A percentile compares a stretch with the other conserved stretches of the same genome.
These are phyloP conservation scores for Dipodomys merriami DNA, from an alignment of 2,113 vertebrate species.

Conservation along the genomic window DNA sequence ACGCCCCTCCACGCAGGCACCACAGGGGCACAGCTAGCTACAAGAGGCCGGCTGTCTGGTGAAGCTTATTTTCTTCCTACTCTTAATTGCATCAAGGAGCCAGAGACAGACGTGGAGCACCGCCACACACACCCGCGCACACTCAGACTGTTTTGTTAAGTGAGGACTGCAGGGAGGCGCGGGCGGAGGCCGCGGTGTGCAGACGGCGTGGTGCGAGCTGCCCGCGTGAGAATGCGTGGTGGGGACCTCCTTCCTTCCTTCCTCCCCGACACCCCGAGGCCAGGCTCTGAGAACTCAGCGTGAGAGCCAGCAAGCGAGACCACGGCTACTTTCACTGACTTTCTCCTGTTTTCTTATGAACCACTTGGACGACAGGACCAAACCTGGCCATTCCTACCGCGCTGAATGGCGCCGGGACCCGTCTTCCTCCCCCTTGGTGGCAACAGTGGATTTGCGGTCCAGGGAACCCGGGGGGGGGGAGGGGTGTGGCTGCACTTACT, in stretches of 20 bases:
- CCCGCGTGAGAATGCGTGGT: neutral
- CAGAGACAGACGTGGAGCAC: too few species aligned
- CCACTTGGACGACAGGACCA: conserved; percentile 61
- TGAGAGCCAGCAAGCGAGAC: conserved; percentile 64
- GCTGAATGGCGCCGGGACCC: too few species aligned
- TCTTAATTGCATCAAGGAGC: too few species aligned
- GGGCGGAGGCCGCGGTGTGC: too few species aligned
- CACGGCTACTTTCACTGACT: conserved; percentile 1
- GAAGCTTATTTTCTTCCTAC: too few species aligned
- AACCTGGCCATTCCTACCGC: neutral
- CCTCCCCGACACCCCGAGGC: conserved; percentile 45
- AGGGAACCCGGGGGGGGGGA: neutral
- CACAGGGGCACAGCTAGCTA: too few species aligned
- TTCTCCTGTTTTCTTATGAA: conserved; percentile 8
- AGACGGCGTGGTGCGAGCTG: too few species aligned
- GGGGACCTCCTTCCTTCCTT: neutral
- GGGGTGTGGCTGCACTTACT: conserved; percentile 87
- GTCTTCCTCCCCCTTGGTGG: neutral
- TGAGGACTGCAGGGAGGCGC: neutral
- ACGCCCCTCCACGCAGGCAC: too few species aligned
- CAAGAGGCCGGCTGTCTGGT: too few species aligned
- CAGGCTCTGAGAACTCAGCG: conserved; percentile 53
- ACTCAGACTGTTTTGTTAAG: neutral
- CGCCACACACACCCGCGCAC: too few species aligned
- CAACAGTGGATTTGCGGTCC: conserved; percentile 51